These are phyloP conservation scores for Spisula subtruncata DNA, from an alignment of 2,888 invertebrate species.

Conservation along the genomic window DNA sequence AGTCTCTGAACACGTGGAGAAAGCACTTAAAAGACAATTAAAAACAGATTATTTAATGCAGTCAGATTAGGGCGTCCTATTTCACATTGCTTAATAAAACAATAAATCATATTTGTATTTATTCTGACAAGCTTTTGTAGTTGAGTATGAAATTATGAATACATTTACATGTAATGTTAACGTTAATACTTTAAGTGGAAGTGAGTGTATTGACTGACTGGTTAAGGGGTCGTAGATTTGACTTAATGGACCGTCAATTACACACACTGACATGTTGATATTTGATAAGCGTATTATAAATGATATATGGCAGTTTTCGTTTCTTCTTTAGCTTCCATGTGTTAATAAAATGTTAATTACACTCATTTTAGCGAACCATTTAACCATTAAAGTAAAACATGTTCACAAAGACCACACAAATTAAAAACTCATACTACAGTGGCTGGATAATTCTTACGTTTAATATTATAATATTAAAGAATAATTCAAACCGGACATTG, in stretches of 20 bases:
- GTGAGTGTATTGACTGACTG: not conserved
- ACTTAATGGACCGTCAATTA: conserved; percentile 22
- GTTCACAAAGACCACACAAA: too few species aligned
- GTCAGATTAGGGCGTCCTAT: not conserved
- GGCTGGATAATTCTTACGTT: too few species aligned
- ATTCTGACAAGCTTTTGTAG: conserved; percentile 20
- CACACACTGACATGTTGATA: conserved; percentile 11
- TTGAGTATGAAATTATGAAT: conserved; percentile 13
- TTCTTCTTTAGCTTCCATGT: not conserved
- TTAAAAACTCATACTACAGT: too few species aligned
- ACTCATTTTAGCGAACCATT: not conserved
- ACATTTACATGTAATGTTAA: conserved; percentile 1
- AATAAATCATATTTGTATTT: conserved; percentile 14
- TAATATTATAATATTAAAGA: too few species aligned
- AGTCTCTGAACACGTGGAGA: not conserved
- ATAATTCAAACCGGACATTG: too few species aligned
- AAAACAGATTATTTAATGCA: conserved; percentile 6
- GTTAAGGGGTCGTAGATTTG: not conserved
- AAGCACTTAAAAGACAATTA: conserved; percentile 24
- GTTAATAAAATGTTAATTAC: conserved; percentile 6
- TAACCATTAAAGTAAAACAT: not conserved
- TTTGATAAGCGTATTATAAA: conserved; percentile 4
- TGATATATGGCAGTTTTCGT: not conserved
- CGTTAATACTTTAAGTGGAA: not conserved
- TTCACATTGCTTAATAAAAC: not conserved